Evolutionary conservation across 2,888 invertebrate genomes (phyloP).

Genomic region (Chloroclysta siterata): DNA sequence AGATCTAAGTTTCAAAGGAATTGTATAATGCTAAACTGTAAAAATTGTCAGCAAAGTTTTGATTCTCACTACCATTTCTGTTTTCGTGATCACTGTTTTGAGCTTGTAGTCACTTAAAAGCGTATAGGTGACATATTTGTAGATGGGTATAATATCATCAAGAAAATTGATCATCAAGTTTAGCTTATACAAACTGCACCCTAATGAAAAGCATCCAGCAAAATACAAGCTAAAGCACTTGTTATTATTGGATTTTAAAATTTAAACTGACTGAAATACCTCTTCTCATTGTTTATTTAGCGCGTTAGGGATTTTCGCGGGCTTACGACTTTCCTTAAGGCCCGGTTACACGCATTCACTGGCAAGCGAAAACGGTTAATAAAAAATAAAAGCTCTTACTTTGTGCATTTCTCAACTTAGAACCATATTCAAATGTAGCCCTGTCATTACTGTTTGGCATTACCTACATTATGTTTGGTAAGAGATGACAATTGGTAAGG

Average conservation of each 20-base stretch:
- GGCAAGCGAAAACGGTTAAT: background rate
- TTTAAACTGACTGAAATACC: conserved; percentile 43
- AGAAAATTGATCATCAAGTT: background rate
- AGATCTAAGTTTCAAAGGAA: too few relatives aligned
- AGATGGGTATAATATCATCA: too few relatives aligned
- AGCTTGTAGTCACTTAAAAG: too few relatives aligned
- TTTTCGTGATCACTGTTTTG: too few relatives aligned
- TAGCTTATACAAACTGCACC: background rate
- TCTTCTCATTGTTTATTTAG: conserved; percentile 63
- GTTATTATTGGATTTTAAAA: conserved; percentile 53
- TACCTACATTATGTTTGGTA: too few relatives aligned
- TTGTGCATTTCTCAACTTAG: too few relatives aligned
- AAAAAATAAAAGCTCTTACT: background rate
- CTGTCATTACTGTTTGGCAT: background rate
- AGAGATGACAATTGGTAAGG: too few relatives aligned
- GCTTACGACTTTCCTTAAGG: conserved; percentile 50
- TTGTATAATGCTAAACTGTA: too few relatives aligned
- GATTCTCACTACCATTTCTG: too few relatives aligned
- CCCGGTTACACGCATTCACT: conserved; percentile 1
- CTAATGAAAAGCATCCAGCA: conserved; percentile 15
- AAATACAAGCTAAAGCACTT: conserved; percentile 24
- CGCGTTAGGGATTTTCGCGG: conserved; percentile 57
- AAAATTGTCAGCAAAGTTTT: too few relatives aligned
- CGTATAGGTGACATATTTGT: too few relatives aligned
- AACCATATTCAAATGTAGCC: too few relatives aligned